A percentile compares a stretch with the other conserved stretches of the same genome.
Conservation (phyloP, 2,113 vertebrate species). For the Climacteris rufus region DNA sequence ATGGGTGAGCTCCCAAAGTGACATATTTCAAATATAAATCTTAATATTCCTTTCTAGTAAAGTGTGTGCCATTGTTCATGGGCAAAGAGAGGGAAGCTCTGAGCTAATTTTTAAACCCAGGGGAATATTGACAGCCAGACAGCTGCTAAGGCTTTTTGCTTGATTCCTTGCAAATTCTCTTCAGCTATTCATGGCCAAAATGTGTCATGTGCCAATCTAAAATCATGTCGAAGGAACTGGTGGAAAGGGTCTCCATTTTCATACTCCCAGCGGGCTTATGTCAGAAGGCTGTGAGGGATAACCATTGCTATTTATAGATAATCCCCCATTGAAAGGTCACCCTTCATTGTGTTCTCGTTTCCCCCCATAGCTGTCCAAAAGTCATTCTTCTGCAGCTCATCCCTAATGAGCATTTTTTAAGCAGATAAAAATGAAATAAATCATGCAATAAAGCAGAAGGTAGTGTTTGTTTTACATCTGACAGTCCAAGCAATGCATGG, state of each 20-base stretch:
- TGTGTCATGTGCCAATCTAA: not conserved
- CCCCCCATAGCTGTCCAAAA: constrained; percentile 22
- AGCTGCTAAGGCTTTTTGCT: constrained; percentile 12
- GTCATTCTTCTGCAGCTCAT: not conserved
- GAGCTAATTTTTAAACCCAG: constrained; percentile 2
- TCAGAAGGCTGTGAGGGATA: constrained; percentile 59
- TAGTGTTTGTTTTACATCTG: not conserved
- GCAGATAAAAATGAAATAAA: constrained; percentile 41
- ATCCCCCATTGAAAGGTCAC: constrained; percentile 70
- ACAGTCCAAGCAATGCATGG: not conserved
- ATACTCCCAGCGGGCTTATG: constrained; percentile 8
- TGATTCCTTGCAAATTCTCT: constrained; percentile 61
- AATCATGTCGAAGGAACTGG: not conserved
- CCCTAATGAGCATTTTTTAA: not conserved
- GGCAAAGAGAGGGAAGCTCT: constrained; percentile 26
- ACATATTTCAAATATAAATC: constrained; percentile 65
- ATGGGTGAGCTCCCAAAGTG: constrained; percentile 46
- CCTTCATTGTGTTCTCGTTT: constrained; percentile 59
- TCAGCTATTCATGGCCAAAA: constrained; percentile 49
- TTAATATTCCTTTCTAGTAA: constrained; percentile 44
- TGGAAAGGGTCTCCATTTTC: constrained; percentile 45
- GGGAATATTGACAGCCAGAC: not conserved
- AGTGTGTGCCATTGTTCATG: constrained; percentile 13
- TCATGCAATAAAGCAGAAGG: not conserved
- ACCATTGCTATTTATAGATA: constrained; percentile 73